Base-by-base conservation (phyloP, 2,797 vertebrate genomes). In the Tympanoctomys barrerae region DNA sequence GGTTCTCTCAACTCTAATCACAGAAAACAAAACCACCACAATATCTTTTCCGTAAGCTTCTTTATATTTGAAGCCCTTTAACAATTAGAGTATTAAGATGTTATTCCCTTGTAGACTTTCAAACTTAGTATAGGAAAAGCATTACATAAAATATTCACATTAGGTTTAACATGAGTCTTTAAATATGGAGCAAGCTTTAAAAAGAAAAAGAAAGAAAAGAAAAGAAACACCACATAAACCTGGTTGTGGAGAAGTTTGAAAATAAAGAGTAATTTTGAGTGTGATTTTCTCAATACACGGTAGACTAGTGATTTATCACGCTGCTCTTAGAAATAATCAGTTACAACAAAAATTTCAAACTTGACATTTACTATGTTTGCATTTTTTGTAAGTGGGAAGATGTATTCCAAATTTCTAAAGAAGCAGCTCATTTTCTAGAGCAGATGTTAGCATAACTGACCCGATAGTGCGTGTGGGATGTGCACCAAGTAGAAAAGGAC, bases 81-180 rank as follows among this genome's bases (percentile, higher is more conserved):
- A 94, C 18, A 78, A 78, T 75, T 80, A 81, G n/a, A 39, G 16
- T 79, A 87, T 92, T 93, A 94, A 86, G 90, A 90, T 12, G 49
- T 87, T 88, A 92, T 24, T 21, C 0, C 83, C 59, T 70, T 14
- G 84, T 66, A 85, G 31, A 73, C 79, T 81, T 94, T 87, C 49
- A 87, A 88, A 88, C 5, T 46, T 77, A 26, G 49, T 39, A 36
- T 16, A 66, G 54, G 66, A 26, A 86, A 31, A 70, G 4, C 52
- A 7, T 19, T 88, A 90, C 4, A 59, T 18, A 61, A 31, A 79
- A 36, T 28, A 91, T 88, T 52, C 59, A 59, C 9, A 46, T 24
- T 75, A 75, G 31, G 26, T 33, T 26, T 73, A 59, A 54, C 21
- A 66, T 31, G n/a, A 28, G 3, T 92, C 83, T 89, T 42, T 90